Conservation (phyloP, 2,888 invertebrate species). For the Platypus cylindrus region DNA sequence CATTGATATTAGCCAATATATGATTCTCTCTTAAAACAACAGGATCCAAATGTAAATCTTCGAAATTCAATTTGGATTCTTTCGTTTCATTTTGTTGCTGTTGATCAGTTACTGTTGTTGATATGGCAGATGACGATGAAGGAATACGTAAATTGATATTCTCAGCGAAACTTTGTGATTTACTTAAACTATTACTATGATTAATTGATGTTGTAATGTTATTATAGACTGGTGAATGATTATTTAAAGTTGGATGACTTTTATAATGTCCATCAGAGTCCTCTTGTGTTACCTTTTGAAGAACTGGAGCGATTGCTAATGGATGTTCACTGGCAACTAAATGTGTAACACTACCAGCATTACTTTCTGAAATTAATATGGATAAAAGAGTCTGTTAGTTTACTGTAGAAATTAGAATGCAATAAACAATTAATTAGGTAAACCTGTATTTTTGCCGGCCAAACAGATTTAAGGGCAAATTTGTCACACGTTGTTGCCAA, state of each 20-base stretch:
- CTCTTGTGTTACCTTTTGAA: conserved; percentile 25
- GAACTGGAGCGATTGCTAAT: conserved; percentile 36
- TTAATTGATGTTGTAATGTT: conserved; percentile 22
- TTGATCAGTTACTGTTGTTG: conserved; percentile 9
- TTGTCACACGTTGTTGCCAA: too few relatives aligned
- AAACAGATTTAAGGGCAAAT: too few relatives aligned
- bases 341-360: conserved; percentile 53
- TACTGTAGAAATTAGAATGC: background rate
- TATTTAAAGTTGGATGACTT: conserved; percentile 33
- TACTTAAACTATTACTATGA: conserved; percentile 20
- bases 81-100: too few relatives aligned
- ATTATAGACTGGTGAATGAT: conserved; percentile 34
- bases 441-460: too few relatives aligned
- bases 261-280: conserved; percentile 29
- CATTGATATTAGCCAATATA: conserved; percentile 25
- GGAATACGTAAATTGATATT: conserved; percentile 23
- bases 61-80: conserved; percentile 31
- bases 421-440: conserved; percentile 2
- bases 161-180: conserved; percentile 30
- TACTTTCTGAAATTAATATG: conserved; percentile 42
- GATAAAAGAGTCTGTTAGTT: conserved; percentile 1
- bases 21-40: conserved; percentile 32
- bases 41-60: conserved; percentile 44
- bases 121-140: too few relatives aligned
- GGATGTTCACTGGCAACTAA: conserved; percentile 52